Base-by-base conservation (phyloP, 2,113 vertebrate genomes). In the Ellobius talpinus region DNA sequence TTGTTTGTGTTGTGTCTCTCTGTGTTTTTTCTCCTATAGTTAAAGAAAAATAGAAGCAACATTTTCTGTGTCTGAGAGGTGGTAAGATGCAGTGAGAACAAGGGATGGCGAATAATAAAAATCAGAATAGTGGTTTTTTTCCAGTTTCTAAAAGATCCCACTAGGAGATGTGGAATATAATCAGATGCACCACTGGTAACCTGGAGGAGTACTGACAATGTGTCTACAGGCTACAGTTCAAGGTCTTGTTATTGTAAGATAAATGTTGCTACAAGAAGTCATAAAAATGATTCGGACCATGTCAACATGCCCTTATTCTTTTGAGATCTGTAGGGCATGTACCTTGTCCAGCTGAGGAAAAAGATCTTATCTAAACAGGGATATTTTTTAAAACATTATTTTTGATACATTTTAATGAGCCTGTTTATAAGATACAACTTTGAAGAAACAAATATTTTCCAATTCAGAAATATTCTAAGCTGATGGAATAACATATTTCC, bases 81-180 rank as follows among this genome's bases (percentile, higher is more conserved):
- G 95, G 96, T 36, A 96, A 58, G 78, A 95, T 89, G 52, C 87
- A 97, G 52, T 45, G 94, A 91, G 63, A 72, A 39, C 31, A 98
- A 76, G 36, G 7, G 33, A n/a, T 16, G 17, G 66, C 88, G 78
- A 94, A 88, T 50, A 97, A 0, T 96, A 90, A 92, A 89, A 81
- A 93, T 95, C 74, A 0, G 55, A 91, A 45, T 93, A 82, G 33
- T 10, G n/a, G n/a, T 8, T 93, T 86, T 36, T 72, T 95, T 82
- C 39, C 77, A 94, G n/a, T 97, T 95, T 94, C 88, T 96, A 91
- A 96, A 97, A 97, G 31, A 7, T 39, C 55, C 87, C 92, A 24
- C 19, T 84, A 93, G 96, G 47, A 96, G 3, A 50, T 76, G 1
- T 10, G n/a, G 52, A 87, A 78, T 88, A 74, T 92, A 97, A 98